Evolutionary conservation across 2,113 vertebrate genomes (phyloP), one percentile per base, ranked within the genome.

Genomic region (Balaeniceps rex): DNA sequence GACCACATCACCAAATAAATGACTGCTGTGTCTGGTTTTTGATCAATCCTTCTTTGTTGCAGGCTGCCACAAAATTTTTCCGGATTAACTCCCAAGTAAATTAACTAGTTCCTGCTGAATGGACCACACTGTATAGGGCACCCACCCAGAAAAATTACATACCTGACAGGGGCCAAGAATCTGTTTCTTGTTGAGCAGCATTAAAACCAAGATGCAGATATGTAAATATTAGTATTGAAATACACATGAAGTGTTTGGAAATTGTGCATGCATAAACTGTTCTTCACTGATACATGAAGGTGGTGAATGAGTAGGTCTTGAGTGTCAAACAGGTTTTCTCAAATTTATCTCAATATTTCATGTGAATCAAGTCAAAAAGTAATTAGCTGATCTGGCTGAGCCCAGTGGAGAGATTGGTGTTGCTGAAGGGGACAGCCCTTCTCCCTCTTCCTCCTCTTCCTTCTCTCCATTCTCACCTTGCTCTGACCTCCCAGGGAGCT

Each of bases 1-100:
- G 86, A 84, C 70, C 76, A 77, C 52, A 93, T 90, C 68, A 81
- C 46, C 87, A 92, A 93, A 89, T 78, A 96, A 96, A 71, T 61
- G 93, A 89, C 61, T 93, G 68, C 81, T 96, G 40, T 83, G 78
- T 90, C 94, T 96, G 68, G 83, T 74, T 96, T 92, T 79, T 74
- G 29, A 55, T 97, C 87, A 96, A 88, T 91, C 66, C 71, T 82
- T 58, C 94, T 97, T 96, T 97, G 95, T 96, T 94, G 84, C 72
- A 68, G 40, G 42, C 72, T 91, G 36, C 83, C 74, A 92, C 55
- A 31, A 83, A 96, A 83, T 51, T 91, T 95, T 92, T 93, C 58
- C 1, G 3, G 82, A 95, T 94, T 96, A 97, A 93, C 77, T 90
- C 84, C 28, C 72, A 85, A 74, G 78, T 64, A 95, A 90, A 72